Percentiles rank a stretch among this genome's conserved stretches.
These are phyloP conservation scores for Pogonocichla stellata DNA, from an alignment of 2,113 vertebrate genomes.

Conservation along the genomic window DNA sequence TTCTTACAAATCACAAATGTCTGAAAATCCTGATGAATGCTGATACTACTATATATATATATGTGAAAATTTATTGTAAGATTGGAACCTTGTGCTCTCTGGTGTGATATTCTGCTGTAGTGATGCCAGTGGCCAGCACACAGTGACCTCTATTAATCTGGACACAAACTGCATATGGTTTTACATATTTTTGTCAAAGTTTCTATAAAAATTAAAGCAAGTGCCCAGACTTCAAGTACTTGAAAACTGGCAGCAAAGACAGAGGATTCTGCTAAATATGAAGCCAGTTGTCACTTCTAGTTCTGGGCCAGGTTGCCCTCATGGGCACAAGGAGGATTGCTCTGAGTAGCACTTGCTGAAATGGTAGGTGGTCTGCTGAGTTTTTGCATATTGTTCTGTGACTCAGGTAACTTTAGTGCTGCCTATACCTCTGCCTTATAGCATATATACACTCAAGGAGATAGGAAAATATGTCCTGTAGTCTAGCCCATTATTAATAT, in stretches of 20 bases:
- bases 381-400: not conserved
- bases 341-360: not conserved
- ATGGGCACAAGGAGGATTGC: not conserved
- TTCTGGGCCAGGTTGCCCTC: not conserved
- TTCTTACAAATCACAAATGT: not conserved
- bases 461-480: not conserved
- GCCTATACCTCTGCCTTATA: not conserved
- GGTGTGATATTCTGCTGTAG: not conserved
- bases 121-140: not conserved
- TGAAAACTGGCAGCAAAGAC: not conserved
- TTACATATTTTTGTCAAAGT: not conserved
- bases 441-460: not conserved
- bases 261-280: not conserved
- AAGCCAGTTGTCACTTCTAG: not conserved
- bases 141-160: not conserved
- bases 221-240: not conserved
- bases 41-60: not conserved
- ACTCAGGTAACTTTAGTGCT: not conserved
- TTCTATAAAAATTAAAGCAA: not conserved
- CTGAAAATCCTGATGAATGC: not conserved
- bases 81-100: not conserved
- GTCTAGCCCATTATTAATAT: slow-evolving; percentile 21
- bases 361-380: not conserved
- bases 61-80: not conserved
- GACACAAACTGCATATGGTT: not conserved